These are phyloP conservation scores for Toxonevra muliebris DNA, from an alignment of 2,888 invertebrate species.

Conservation along the genomic window DNA sequence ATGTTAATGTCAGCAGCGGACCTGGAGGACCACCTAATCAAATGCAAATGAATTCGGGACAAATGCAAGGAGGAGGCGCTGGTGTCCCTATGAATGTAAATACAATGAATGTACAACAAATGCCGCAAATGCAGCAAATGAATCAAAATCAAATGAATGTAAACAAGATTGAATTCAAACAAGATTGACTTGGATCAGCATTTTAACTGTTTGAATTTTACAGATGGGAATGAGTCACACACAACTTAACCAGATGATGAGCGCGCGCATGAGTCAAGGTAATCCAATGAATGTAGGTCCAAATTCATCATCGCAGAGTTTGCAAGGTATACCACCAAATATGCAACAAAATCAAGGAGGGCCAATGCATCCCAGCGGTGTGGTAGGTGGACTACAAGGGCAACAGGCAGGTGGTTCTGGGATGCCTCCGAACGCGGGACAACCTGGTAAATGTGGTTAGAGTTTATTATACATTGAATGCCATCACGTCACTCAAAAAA, in stretches of 20 bases:
- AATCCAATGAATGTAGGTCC: slow-evolving; percentile 59
- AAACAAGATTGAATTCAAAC: neutral
- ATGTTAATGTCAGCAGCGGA: slow-evolving; percentile 27
- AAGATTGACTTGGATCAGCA: neutral
- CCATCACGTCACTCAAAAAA: too few species aligned
- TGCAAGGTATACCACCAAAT: slow-evolving; percentile 59
- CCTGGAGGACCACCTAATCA: slow-evolving; percentile 47
- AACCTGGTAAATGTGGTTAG: slow-evolving; percentile 45
- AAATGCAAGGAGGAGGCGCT: slow-evolving; percentile 42
- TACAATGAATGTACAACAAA: slow-evolving; percentile 57
- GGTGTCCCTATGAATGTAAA: slow-evolving; percentile 52
- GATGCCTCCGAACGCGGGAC: slow-evolving; percentile 53
- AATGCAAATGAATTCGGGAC: slow-evolving; percentile 50
- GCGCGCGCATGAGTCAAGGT: slow-evolving; percentile 67
- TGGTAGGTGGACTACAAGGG: slow-evolving; percentile 52
- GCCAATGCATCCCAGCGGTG: slow-evolving; percentile 52
- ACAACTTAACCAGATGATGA: slow-evolving; percentile 62
- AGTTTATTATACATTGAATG: neutral
- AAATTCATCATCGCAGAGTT: slow-evolving; percentile 51
- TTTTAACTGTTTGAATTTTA: slow-evolving; percentile 7
- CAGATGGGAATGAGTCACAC: slow-evolving; percentile 61
- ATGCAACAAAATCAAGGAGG: slow-evolving; percentile 67
- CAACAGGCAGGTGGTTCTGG: slow-evolving; percentile 51
- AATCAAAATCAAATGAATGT: slow-evolving; percentile 52
- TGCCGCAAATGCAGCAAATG: slow-evolving; percentile 57